Evolutionary conservation across 2,888 invertebrate genomes (phyloP).

Genomic region (Cistogaster globosa): DNA sequence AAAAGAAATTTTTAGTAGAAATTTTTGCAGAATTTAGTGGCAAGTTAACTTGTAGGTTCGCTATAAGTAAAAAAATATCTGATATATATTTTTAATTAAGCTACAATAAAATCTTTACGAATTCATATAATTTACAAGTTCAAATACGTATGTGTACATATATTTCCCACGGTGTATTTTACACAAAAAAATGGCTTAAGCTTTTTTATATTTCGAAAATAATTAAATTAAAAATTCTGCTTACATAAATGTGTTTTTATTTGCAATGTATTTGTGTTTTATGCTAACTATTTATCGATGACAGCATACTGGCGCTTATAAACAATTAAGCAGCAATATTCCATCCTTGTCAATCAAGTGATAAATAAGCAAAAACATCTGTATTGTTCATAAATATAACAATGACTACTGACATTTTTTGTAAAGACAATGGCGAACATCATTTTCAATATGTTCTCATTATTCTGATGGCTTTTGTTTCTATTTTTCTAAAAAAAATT

Average conservation of each 20-base stretch:
- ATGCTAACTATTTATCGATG: conserved; percentile 10
- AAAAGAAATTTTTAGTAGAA: too few relatives aligned
- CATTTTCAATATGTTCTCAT: conserved; percentile 40
- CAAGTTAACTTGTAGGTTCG: too few relatives aligned
- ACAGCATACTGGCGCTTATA: conserved; percentile 34
- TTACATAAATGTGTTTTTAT: not conserved
- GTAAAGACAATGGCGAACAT: conserved; percentile 31
- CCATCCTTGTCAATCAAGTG: conserved; percentile 62
- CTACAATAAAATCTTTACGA: too few relatives aligned
- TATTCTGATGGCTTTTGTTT: conserved; percentile 36
- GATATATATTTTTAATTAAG: too few relatives aligned
- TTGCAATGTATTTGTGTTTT: not conserved
- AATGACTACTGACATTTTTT: conserved; percentile 13
- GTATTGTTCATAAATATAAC: conserved; percentile 29
- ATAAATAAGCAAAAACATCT: conserved; percentile 53
- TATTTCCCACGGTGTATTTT: not conserved
- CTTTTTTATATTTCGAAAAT: conserved; percentile 16
- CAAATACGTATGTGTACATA: too few relatives aligned
- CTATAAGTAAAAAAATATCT: too few relatives aligned
- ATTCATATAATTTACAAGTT: too few relatives aligned
- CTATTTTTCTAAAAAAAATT: not conserved
- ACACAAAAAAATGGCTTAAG: conserved; percentile 27
- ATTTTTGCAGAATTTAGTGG: too few relatives aligned
- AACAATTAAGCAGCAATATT: conserved; percentile 62
- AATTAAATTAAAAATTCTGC: conserved; percentile 13